Evolutionary conservation across 2,113 vertebrate genomes (phyloP).

Genomic region (Tangachromis dhanisi): DNA sequence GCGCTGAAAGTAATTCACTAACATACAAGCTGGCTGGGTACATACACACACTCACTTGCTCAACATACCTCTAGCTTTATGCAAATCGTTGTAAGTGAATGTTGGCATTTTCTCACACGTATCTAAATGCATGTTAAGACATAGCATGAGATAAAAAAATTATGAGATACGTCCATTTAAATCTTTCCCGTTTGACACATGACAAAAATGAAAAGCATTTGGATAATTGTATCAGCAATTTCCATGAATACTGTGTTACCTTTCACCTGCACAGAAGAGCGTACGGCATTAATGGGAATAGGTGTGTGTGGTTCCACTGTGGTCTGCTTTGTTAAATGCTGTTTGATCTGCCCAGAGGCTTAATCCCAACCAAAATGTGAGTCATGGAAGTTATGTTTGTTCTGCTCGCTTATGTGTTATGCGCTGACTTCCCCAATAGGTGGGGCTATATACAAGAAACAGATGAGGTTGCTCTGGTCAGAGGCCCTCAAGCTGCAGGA

Average conservation of each 20-base stretch:
- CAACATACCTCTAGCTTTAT: neutral
- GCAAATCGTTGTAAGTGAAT: neutral
- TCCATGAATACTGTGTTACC: neutral
- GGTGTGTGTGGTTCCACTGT: neutral
- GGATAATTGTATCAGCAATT: neutral
- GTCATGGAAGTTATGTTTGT: neutral
- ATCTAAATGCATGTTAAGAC: neutral
- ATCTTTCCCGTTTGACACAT: neutral
- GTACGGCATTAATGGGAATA: neutral
- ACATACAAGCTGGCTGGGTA: neutral
- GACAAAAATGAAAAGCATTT: neutral
- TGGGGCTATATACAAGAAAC: slow-evolving; percentile 69
- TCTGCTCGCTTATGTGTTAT: slow-evolving; percentile 4
- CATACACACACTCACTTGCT: neutral
- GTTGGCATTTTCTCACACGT: neutral
- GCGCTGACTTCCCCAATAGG: slow-evolving; percentile 49
- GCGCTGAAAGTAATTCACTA: neutral
- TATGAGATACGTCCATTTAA: neutral
- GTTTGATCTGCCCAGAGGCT: slow-evolving; percentile 17
- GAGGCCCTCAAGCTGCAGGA: slow-evolving; percentile 51
- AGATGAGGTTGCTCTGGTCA: slow-evolving; percentile 27
- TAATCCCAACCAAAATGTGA: slow-evolving; percentile 13
- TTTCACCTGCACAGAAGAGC: neutral
- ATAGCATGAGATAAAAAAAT: neutral
- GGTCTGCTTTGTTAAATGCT: slow-evolving; percentile 6